Conservation (phyloP, 1,140 invertebrate species). For the Trigoniulus corallinus region DNA sequence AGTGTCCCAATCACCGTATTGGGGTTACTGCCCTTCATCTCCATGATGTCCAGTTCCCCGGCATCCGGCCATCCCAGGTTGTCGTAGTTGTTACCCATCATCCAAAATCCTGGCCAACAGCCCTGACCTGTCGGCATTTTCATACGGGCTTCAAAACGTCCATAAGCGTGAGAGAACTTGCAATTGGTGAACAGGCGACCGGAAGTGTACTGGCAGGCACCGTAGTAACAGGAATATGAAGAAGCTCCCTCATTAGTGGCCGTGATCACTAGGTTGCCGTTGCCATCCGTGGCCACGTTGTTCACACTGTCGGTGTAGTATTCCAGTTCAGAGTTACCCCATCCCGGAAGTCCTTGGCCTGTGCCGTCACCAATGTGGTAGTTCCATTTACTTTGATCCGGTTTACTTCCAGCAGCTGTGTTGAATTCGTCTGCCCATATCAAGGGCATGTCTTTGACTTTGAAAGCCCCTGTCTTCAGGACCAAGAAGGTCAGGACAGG, state of each 20-base stretch:
- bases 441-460: too few species aligned
- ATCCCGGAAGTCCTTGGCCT: neutral
- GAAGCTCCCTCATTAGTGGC: neutral
- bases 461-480: too few species aligned
- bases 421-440: neutral
- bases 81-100: slow-evolving; percentile 2
- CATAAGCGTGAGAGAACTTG: slow-evolving; percentile 1
- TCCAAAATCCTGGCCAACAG: slow-evolving; percentile 11
- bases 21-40: slow-evolving; percentile 5
- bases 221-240: neutral
- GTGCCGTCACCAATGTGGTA: neutral
- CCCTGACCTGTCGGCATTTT: slow-evolving; percentile 9
- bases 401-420: neutral
- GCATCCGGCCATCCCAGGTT: slow-evolving; percentile 7
- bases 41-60: slow-evolving; percentile 12
- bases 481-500: too few species aligned
- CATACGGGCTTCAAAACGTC: slow-evolving; percentile 5
- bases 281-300: neutral
- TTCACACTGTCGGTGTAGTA: neutral
- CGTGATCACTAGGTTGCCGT: neutral
- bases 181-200: neutral
- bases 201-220: neutral
- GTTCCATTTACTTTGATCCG: neutral
- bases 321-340: neutral
- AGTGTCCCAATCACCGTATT: neutral